A percentile compares a stretch with the other conserved stretches of the same genome.
These are phyloP conservation scores for Rhizomys pruinosus DNA, from an alignment of 2,113 vertebrate genomes.

Conservation along the genomic window DNA sequence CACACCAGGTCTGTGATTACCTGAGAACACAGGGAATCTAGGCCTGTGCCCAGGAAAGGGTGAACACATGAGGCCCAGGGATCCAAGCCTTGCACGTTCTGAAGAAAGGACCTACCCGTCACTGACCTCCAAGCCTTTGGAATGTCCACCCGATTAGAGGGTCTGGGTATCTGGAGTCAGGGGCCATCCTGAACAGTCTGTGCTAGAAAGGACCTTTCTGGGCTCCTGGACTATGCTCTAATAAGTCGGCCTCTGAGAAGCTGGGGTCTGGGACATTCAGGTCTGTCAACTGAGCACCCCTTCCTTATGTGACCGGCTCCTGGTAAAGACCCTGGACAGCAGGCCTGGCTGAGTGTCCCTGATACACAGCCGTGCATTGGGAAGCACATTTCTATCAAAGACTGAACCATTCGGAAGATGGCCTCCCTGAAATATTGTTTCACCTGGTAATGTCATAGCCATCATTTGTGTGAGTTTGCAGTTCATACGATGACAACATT, in stretches of 20 bases:
- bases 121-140: neutral
- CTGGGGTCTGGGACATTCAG: neutral
- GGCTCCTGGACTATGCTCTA: too few relatives aligned
- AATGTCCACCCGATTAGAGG: too few relatives aligned
- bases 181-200: too few relatives aligned
- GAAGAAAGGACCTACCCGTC: neutral
- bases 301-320: neutral
- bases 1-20: neutral
- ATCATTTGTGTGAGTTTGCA: neutral
- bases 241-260: too few relatives aligned
- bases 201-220: neutral
- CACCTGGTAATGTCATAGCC: neutral
- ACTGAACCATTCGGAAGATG: neutral
- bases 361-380: neutral
- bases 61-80: neutral
- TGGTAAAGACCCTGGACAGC: too few relatives aligned
- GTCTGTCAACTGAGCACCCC: neutral
- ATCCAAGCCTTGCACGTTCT: neutral
- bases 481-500: neutral
- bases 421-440: neutral
- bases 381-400: neutral
- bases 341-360: neutral
- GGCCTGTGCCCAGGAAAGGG: neutral
- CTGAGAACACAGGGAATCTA: neutral
- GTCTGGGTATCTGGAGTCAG: neutral